A percentile compares a stretch with the other conserved stretches of the same genome.
phyloP scores from a whole-genome alignment of 2,888 invertebrate species.

The Conomelus anceps region DNA sequence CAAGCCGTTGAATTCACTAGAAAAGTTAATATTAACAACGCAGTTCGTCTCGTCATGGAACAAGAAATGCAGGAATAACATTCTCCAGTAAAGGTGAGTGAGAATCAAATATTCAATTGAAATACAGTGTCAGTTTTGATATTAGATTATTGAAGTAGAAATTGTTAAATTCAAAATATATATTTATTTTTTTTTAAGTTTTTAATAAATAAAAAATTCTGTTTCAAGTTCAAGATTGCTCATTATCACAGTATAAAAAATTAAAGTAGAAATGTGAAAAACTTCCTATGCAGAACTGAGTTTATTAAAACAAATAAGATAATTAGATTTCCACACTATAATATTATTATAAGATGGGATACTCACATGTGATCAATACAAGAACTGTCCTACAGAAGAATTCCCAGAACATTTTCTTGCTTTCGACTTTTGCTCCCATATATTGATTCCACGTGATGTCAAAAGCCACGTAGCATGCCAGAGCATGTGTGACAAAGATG shows the following conservation, averaged over 20 bases:
- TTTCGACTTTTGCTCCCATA: slow-evolving; percentile 53
- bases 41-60: too few relatives aligned
- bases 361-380: slow-evolving; percentile 82
- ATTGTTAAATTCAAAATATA: too few relatives aligned
- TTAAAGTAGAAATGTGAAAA: background rate
- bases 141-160: too few relatives aligned
- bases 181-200: too few relatives aligned
- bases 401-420: slow-evolving; percentile 61
- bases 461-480: slow-evolving; percentile 94
- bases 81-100: too few relatives aligned
- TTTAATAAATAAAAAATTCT: too few relatives aligned
- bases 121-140: too few relatives aligned
- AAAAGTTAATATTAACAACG: too few relatives aligned
- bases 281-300: background rate
- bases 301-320: background rate
- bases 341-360: background rate
- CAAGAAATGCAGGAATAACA: too few relatives aligned
- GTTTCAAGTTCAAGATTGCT: too few relatives aligned
- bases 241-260: background rate
- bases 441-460: slow-evolving; percentile 86
- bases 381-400: slow-evolving; percentile 68
- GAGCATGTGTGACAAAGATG: slow-evolving; percentile 85
- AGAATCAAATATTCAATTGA: too few relatives aligned
- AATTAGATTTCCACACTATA: background rate
- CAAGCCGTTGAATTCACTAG: too few relatives aligned